phyloP scores from a whole-genome alignment of 2,888 invertebrate genomes.

The Lypha dubia region DNA sequence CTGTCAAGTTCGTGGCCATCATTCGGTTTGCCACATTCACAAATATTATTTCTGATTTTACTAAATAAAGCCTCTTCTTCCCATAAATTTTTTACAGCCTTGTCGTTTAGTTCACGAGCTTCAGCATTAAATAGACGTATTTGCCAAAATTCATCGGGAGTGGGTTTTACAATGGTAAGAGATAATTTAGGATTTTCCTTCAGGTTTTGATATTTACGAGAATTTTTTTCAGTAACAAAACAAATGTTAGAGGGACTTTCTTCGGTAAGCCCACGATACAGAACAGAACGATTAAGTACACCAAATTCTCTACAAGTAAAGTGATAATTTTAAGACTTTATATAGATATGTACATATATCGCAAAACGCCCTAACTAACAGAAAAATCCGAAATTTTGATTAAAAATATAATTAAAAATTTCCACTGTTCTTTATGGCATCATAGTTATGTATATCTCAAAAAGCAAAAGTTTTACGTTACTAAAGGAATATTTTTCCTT shows the following conservation, averaged over 20 bases:
- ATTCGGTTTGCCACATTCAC: constrained; percentile 79
- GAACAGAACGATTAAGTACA: constrained; percentile 79
- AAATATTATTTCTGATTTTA: constrained; percentile 79
- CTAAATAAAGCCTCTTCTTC: constrained; percentile 76
- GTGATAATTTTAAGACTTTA: no score
- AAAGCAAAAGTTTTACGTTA: no score
- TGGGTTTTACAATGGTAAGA: constrained; percentile 76
- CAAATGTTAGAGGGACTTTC: constrained; percentile 75
- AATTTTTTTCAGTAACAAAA: constrained; percentile 79
- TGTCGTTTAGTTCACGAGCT: constrained; percentile 77
- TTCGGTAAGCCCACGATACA: constrained; percentile 78
- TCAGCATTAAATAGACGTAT: constrained; percentile 79
- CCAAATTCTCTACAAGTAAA: constrained; percentile 77
- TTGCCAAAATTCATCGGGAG: constrained; percentile 75
- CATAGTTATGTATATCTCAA: no score
- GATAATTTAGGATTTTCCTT: constrained; percentile 77
- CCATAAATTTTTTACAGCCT: constrained; percentile 77
- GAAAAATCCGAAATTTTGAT: no score
- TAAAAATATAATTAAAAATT: no score
- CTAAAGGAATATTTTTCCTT: no score
- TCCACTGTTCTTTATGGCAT: no score
- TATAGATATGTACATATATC: no score
- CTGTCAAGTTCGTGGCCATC: constrained; percentile 73
- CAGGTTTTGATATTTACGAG: constrained; percentile 79
- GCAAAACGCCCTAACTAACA: no score